Evolutionary conservation across 1,140 invertebrate genomes (phyloP).

Genomic region (Cephus cinctus): DNA sequence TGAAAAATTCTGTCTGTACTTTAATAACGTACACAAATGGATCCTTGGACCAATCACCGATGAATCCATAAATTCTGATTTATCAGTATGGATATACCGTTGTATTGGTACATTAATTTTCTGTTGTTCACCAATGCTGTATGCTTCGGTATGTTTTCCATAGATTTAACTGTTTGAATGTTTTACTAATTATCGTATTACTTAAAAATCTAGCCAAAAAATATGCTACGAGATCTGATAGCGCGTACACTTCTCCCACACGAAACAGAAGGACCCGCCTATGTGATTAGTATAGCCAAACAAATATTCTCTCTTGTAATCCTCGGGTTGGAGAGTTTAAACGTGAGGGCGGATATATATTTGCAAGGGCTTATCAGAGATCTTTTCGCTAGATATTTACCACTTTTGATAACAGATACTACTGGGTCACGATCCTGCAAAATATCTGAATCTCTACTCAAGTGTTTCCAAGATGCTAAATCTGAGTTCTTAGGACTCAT

Average conservation of each 20-base stretch:
- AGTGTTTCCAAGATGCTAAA: conserved; percentile 41
- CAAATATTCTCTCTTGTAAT: conserved; percentile 47
- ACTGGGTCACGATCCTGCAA: conserved; percentile 30
- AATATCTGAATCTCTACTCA: conserved; percentile 35
- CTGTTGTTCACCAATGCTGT: conserved; percentile 40
- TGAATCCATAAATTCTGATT: conserved; percentile 38
- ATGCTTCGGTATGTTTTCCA: conserved; percentile 39
- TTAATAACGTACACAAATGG: conserved; percentile 50
- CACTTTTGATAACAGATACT: conserved; percentile 36
- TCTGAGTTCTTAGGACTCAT: conserved; percentile 33
- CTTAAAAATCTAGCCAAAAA: conserved; percentile 42
- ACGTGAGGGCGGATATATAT: conserved; percentile 38
- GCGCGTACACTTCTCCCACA: conserved; percentile 36
- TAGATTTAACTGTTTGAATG: no score
- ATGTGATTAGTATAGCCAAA: conserved; percentile 16
- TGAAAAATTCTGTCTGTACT: conserved; percentile 33
- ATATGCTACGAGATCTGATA: conserved; percentile 40
- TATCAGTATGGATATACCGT: conserved; percentile 42
- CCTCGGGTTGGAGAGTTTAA: conserved; percentile 40
- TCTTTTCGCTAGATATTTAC: conserved; percentile 46
- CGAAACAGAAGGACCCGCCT: no score
- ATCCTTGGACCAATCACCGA: conserved; percentile 38
- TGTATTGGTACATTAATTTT: conserved; percentile 44
- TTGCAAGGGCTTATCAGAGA: conserved; percentile 40
- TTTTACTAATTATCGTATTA: no score